phyloP scores from a whole-genome alignment of 2,797 vertebrate genomes.

The Austrolebias charrua region DNA sequence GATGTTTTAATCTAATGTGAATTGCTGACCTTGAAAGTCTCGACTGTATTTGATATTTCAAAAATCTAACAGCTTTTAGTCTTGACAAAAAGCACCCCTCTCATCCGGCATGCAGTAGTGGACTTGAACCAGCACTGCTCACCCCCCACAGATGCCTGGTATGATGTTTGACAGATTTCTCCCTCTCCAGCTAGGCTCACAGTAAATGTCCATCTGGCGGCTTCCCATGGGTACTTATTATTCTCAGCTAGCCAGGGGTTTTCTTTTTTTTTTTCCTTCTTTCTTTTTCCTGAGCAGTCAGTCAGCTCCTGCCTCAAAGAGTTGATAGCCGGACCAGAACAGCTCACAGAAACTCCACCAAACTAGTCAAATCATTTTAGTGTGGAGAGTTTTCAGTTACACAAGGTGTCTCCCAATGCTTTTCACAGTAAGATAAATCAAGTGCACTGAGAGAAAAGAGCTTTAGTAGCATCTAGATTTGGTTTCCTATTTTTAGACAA shows the following conservation, averaged over 20 bases:
- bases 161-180: conserved; percentile 80
- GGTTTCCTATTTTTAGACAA: conserved; percentile 17
- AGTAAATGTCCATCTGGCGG: conserved; percentile 81
- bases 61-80: conserved; percentile 62
- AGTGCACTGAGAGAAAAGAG: conserved; percentile 8
- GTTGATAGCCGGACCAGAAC: conserved; percentile 66
- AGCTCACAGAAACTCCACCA: conserved; percentile 66
- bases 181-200: conserved; percentile 77
- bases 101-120: conserved; percentile 56
- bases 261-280: conserved; percentile 45
- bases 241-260: conserved; percentile 78
- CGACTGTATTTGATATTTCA: conserved; percentile 41
- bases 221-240: conserved; percentile 81
- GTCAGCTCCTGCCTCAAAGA: conserved; percentile 64
- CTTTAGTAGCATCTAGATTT: conserved; percentile 4
- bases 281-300: conserved; percentile 58
- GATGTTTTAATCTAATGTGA: conserved; percentile 35
- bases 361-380: conserved; percentile 53
- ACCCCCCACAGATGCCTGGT: conserved; percentile 70
- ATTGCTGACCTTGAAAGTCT: conserved; percentile 62
- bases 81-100: conserved; percentile 56
- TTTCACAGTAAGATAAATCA: conserved; percentile 34
- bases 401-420: conserved; percentile 42
- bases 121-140: conserved; percentile 68
- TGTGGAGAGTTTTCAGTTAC: conserved; percentile 71